Conservation (phyloP, 1,140 invertebrate species). For the Hylaeus anthracinus region DNA sequence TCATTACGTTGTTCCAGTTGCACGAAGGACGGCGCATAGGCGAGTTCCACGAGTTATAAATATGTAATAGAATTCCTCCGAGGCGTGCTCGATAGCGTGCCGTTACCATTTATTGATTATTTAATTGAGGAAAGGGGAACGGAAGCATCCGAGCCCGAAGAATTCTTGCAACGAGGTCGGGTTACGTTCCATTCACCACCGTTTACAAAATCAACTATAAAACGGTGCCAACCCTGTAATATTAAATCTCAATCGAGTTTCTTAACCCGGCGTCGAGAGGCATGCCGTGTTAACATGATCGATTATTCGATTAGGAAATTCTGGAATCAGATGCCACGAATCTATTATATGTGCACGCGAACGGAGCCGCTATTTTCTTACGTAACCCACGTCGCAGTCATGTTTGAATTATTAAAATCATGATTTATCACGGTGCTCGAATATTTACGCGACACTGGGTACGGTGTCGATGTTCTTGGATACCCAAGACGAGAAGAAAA, state of each 20-base stretch:
- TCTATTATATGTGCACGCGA: conserved; percentile 22
- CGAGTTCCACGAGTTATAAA: neutral
- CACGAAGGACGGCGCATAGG: neutral
- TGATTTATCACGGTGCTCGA: neutral
- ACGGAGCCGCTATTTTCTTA: conserved; percentile 6
- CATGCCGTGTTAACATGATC: conserved; percentile 7
- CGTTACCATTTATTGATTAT: conserved; percentile 8
- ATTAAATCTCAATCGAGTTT: conserved; percentile 16
- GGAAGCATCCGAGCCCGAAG: neutral
- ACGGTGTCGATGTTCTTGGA: too few species aligned
- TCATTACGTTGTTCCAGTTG: neutral
- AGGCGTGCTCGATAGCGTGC: neutral
- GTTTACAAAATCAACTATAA: conserved; percentile 2
- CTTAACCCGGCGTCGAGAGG: neutral
- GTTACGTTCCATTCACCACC: neutral
- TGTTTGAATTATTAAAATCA: conserved; percentile 24
- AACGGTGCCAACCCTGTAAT: neutral
- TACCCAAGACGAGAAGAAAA: too few species aligned
- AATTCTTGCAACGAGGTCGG: neutral
- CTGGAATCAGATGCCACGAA: conserved; percentile 26
- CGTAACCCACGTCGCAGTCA: conserved; percentile 3
- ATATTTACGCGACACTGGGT: neutral
- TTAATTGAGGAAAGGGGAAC: conserved; percentile 19
- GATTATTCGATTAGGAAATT: conserved; percentile 39
- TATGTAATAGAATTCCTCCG: conserved; percentile 2